These are phyloP conservation scores for Hypotaenidia philippensis DNA, from an alignment of 2,797 vertebrate species.

Conservation along the genomic window DNA sequence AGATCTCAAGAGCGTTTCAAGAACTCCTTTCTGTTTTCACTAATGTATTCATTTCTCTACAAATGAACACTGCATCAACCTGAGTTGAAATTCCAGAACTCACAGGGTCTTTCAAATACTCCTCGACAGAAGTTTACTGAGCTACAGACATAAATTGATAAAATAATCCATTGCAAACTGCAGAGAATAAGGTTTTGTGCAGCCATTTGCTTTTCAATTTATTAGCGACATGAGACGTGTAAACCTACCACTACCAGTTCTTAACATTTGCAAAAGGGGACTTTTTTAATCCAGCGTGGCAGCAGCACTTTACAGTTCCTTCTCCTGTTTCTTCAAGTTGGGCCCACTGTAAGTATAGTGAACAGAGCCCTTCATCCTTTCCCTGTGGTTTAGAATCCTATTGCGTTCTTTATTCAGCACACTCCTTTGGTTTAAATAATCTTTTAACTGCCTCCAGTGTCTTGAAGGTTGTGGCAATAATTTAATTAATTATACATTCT, in stretches of 20 bases:
- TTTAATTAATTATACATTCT: neutral
- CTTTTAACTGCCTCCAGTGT: neutral
- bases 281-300: neutral
- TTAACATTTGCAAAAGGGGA: neutral
- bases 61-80: neutral
- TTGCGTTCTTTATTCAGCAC: neutral
- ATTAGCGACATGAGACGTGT: neutral
- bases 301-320: neutral
- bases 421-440: neutral
- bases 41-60: neutral
- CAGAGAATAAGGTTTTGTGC: neutral
- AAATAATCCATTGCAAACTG: neutral
- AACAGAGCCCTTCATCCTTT: neutral
- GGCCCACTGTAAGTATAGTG: neutral
- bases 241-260: neutral
- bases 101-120: neutral
- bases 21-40: neutral
- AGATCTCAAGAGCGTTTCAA: neutral
- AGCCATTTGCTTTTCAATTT: neutral
- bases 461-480: neutral
- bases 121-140: neutral
- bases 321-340: neutral
- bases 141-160: neutral
- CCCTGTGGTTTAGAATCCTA: neutral
- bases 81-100: neutral